Conservation (phyloP, 2,113 vertebrate genomes). For the Suncus etruscus region DNA sequence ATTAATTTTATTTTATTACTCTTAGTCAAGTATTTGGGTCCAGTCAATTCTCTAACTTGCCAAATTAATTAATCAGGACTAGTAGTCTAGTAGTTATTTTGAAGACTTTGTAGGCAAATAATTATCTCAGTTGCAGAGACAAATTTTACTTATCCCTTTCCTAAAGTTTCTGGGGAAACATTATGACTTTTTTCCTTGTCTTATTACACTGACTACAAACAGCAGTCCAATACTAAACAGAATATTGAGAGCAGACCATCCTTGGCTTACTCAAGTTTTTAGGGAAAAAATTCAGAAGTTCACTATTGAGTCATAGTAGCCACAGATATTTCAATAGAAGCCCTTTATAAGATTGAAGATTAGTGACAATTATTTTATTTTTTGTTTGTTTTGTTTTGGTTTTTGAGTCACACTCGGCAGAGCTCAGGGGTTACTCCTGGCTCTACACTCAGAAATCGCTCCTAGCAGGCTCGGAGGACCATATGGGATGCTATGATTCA, state of each 20-base stretch:
- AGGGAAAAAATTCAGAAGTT: background rate
- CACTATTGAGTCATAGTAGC: background rate
- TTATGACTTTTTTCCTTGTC: background rate
- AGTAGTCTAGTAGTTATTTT: slow-evolving; percentile 6
- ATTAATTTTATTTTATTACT: slow-evolving; percentile 34
- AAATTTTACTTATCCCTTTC: background rate
- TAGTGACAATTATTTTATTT: background rate
- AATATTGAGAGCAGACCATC: background rate
- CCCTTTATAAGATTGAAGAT: background rate
- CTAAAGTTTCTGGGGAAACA: no score
- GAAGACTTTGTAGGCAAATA: background rate
- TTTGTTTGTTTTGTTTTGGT: no score
- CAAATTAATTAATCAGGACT: background rate
- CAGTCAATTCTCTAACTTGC: slow-evolving; percentile 1
- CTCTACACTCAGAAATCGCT: no score
- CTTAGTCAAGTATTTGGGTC: background rate
- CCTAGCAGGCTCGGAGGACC: no score
- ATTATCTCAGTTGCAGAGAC: background rate
- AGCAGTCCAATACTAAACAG: background rate
- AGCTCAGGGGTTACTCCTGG: no score
- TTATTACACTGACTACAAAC: background rate
- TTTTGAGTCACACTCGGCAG: no score
- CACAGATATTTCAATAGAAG: background rate
- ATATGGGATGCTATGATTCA: no score
- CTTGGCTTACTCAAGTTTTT: background rate